Conservation (phyloP, 2,797 vertebrate species). For the Enteromius radiatus region DNA sequence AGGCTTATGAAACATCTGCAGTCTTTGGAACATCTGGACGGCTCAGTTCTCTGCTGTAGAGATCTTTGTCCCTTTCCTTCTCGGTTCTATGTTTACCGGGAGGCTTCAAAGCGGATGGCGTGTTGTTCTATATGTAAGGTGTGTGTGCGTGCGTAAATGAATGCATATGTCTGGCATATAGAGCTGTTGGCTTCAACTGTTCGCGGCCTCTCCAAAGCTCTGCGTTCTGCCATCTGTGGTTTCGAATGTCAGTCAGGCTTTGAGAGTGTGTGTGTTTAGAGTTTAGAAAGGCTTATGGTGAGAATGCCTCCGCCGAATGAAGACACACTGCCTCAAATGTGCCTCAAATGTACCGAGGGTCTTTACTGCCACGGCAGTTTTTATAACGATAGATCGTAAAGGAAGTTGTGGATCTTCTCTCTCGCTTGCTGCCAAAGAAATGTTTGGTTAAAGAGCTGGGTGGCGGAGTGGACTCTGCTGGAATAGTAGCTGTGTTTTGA, state of each 20-base stretch:
- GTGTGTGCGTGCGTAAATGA: conserved; percentile 41
- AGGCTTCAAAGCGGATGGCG: conserved; percentile 43
- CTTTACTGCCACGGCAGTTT: neutral
- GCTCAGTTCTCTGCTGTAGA: conserved; percentile 46
- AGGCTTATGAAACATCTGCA: conserved; percentile 55
- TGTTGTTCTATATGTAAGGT: conserved; percentile 48
- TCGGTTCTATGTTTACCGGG: conserved; percentile 15
- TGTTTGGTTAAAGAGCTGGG: conserved; percentile 30
- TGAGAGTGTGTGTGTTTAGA: conserved; percentile 48
- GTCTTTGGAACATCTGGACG: conserved; percentile 51
- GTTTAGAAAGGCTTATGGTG: conserved; percentile 45
- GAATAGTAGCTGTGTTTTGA: conserved; percentile 10
- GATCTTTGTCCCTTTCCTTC: conserved; percentile 39
- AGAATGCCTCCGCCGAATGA: conserved; percentile 40
- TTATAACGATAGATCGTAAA: conserved; percentile 25
- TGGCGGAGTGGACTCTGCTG: conserved; percentile 7
- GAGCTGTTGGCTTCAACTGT: conserved; percentile 42
- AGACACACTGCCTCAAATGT: conserved; percentile 31
- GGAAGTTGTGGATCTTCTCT: conserved; percentile 35
- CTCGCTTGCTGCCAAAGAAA: conserved; percentile 15
- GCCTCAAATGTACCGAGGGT: conserved; percentile 36
- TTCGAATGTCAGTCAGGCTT: conserved; percentile 46
- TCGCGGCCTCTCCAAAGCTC: conserved; percentile 28
- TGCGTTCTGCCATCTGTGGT: conserved; percentile 46
- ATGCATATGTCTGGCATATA: conserved; percentile 48